Percentiles rank a stretch among this genome's conserved stretches.
Conservation (phyloP, 2,797 vertebrate species). For the Mormyrops attenuatus region DNA sequence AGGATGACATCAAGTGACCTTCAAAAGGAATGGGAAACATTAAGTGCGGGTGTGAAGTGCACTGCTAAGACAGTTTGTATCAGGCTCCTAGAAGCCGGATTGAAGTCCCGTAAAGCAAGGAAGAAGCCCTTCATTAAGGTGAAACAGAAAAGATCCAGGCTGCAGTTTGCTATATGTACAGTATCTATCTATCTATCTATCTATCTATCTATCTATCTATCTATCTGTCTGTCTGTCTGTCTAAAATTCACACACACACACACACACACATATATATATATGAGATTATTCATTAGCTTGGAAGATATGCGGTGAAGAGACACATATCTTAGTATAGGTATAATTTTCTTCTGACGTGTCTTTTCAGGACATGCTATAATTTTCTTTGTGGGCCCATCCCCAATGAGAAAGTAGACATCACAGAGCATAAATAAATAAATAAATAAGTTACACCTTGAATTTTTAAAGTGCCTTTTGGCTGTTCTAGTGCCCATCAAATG, state of each 20-base stretch:
- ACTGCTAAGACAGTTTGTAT: neutral
- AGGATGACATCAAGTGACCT: too few relatives aligned
- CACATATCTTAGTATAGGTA: neutral
- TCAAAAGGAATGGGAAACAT: too few relatives aligned
- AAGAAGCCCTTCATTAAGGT: too few relatives aligned
- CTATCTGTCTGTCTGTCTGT: neutral
- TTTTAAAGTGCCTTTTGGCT: slow-evolving; percentile 32
- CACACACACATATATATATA: neutral
- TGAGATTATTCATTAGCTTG: neutral
- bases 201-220: neutral
- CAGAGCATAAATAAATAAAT: slow-evolving; percentile 22
- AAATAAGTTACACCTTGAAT: slow-evolving; percentile 23
- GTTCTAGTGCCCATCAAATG: slow-evolving; percentile 27
- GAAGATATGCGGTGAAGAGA: neutral
- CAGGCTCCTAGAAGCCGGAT: too few relatives aligned
- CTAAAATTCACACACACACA: too few relatives aligned
- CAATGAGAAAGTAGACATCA: slow-evolving; percentile 23
- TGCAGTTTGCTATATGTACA: too few relatives aligned
- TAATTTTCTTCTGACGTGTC: neutral
- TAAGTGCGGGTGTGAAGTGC: too few relatives aligned
- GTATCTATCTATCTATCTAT: too few relatives aligned
- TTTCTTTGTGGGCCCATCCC: slow-evolving; percentile 16
- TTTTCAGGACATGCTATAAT: slow-evolving; percentile 1
- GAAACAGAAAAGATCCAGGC: neutral
- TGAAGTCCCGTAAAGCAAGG: too few relatives aligned